Percentiles rank a stretch among this genome's conserved stretches.
Evolutionary conservation across 2,888 invertebrate species (phyloP).

Genomic region (Eupithecia subfuscata): DNA sequence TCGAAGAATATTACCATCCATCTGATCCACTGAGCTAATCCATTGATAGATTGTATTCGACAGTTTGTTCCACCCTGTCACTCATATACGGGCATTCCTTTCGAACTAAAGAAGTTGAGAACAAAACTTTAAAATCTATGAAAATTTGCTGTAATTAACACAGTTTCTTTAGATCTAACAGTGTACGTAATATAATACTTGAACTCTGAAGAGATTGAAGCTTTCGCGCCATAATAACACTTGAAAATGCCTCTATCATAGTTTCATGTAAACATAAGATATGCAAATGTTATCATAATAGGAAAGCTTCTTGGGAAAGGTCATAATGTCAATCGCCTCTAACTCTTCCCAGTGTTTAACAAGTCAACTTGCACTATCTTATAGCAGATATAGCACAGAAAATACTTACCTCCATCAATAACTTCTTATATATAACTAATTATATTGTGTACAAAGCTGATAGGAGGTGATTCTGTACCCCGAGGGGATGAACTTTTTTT

Average conservation of each 20-base stretch:
- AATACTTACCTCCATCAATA: no score
- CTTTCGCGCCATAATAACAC: background rate
- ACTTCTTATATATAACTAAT: no score
- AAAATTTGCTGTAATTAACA: background rate
- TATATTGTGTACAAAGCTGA: no score
- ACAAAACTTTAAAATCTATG: background rate
- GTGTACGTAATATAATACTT: background rate
- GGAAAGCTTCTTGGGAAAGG: conserved; percentile 4
- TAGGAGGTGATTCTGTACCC: no score
- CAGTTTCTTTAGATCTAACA: background rate
- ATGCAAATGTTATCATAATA: background rate
- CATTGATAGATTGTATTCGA: background rate
- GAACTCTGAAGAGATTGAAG: background rate
- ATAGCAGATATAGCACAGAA: no score
- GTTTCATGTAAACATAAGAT: background rate
- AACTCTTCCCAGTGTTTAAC: conserved; percentile 13
- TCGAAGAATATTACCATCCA: no score
- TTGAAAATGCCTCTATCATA: background rate
- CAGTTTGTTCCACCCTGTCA: background rate
- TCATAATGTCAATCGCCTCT: conserved; percentile 22
- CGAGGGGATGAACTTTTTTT: no score
- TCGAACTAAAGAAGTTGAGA: background rate
- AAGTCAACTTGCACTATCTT: background rate
- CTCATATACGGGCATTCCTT: background rate
- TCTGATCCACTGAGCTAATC: background rate